Evolutionary conservation across 2,113 vertebrate species (phyloP), one percentile per base, ranked within the genome.

Genomic region (Pterocles orientalis): DNA sequence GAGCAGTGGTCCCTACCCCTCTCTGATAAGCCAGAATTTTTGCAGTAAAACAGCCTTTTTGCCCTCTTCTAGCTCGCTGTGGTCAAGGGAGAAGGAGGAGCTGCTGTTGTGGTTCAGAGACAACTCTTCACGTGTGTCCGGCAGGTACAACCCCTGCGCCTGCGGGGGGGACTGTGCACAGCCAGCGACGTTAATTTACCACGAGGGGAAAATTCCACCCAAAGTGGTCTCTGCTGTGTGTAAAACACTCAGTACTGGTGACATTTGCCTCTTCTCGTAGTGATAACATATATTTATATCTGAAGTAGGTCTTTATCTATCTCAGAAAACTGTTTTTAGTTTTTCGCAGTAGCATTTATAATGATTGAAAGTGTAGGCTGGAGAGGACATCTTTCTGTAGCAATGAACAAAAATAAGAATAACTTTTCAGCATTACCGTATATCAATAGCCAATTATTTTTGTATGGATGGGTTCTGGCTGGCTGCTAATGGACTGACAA

Each of bases 401-500:
- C 93, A 94, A 92, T 29, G 77, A 80, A 90, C 78, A 88, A 91
- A 95, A 90, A 80, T 88, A 97, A 95, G 91, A 96, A 80, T 86
- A 93, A 95, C 94, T 97, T 97, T 70, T 76, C 93, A 94, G 62
- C 72, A 80, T 94, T 94, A 95, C 86, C 16, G 47, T 95, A 82
- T 81, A 93, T 95, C 94, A 94, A 91, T 87, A 97, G 96, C 87
- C 93, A 97, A 95, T 97, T 97, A 96, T 92, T 97, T 96, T 95
- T 86, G 68, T 93, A 94, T 88, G 92, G 93, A 96, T 97, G 90
- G 90, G 89, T 97, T 97, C 94, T 76, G 64, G 85, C 87, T 96
- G 93, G 93, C 80, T 96, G 97, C 82, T 97, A 96, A 97, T 92
- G 95, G 92, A 94, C 91, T 95, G 97, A 91, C 94, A 97, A 82